Evolutionary conservation across 1,140 invertebrate genomes (phyloP).

Genomic region (Prorops nasuta): DNA sequence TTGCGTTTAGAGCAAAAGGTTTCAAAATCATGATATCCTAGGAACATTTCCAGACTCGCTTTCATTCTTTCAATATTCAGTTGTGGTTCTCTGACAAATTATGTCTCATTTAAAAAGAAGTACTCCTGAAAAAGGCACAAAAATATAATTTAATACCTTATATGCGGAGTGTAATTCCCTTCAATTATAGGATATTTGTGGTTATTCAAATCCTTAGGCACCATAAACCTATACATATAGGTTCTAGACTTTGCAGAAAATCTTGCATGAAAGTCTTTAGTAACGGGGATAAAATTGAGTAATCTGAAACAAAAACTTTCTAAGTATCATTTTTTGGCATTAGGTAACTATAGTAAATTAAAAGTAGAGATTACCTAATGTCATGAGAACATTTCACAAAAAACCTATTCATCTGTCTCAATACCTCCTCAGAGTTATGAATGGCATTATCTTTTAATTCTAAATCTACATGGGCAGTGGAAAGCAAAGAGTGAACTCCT

Average conservation of each 20-base stretch:
- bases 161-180: conserved; percentile 9
- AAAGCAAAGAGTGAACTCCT: conserved; percentile 68
- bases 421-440: conserved; percentile 56
- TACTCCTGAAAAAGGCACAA: background rate
- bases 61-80: conserved; percentile 37
- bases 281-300: conserved; percentile 58
- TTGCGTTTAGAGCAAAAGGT: conserved; percentile 61
- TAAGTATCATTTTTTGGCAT: too few species aligned
- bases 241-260: conserved; percentile 61
- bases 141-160: conserved; percentile 24
- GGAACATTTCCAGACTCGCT: conserved; percentile 26
- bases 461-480: conserved; percentile 65
- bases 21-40: conserved; percentile 66
- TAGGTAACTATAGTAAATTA: too few species aligned
- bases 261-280: conserved; percentile 62
- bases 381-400: conserved; percentile 56
- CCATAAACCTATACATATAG: conserved; percentile 67
- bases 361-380: conserved; percentile 38
- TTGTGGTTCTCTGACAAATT: too few species aligned
- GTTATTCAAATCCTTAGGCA: conserved; percentile 36
- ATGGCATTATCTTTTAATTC: conserved; percentile 45
- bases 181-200: conserved; percentile 38
- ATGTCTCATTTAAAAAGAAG: background rate
- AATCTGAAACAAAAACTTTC: conserved; percentile 55
- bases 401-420: conserved; percentile 59